Evolutionary conservation across 92 coral and sea anemone species (phyloP).

Genomic region (Galaxea fascicularis): DNA sequence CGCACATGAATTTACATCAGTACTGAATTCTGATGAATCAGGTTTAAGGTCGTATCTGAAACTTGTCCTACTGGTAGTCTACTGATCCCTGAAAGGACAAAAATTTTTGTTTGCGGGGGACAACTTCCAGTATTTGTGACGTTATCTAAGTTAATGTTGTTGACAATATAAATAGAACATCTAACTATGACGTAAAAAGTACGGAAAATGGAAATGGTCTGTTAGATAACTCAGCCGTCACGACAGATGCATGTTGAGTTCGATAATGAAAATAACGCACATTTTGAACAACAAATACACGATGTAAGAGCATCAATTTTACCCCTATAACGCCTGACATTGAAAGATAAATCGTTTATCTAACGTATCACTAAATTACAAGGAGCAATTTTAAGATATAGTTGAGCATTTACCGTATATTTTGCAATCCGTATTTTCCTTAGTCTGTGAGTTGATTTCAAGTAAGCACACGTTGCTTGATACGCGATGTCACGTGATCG

Average conservation of each 20-base stretch:
- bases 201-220: not conserved
- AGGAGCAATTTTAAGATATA: not conserved
- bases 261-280: conserved; percentile 32
- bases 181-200: not conserved
- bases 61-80: not conserved
- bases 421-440: not conserved
- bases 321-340: not conserved
- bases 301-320: not conserved
- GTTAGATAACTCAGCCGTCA: conserved; percentile 6
- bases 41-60: not conserved
- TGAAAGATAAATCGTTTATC: conserved; percentile 19
- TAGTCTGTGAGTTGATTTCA: conserved; percentile 45
- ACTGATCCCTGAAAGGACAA: not conserved
- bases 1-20: not conserved
- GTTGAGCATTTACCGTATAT: conserved; percentile 36
- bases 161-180: not conserved
- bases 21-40: not conserved
- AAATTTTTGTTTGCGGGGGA: not conserved
- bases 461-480: conserved; percentile 46
- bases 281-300: conserved; percentile 29
- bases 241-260: conserved; percentile 38
- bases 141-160: not conserved
- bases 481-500: conserved; percentile 46
- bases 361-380: conserved; percentile 27
- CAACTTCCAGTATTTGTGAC: not conserved